phyloP scores from a whole-genome alignment of 2,888 invertebrate genomes.

The Acrobasis consociella region DNA sequence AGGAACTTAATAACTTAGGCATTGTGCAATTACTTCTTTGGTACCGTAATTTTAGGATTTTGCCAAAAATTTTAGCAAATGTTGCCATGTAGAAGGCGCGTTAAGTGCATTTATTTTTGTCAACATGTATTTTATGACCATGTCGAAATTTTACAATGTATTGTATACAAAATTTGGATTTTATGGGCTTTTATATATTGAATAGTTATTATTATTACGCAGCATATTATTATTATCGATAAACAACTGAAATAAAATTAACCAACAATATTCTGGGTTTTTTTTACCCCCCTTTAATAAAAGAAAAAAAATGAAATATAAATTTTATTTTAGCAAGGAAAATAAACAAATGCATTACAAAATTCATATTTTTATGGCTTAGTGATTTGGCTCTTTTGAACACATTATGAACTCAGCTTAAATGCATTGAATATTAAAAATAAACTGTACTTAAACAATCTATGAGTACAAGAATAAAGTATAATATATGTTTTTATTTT shows the following conservation, averaged over 20 bases:
- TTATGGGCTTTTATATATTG: slow-evolving; percentile 71
- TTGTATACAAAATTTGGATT: slow-evolving; percentile 59
- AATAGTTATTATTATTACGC: slow-evolving; percentile 61
- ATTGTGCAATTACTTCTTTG: slow-evolving; percentile 56
- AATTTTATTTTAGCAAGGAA: slow-evolving; percentile 2
- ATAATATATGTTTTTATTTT: no score
- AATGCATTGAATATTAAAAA: no score
- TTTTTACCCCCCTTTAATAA: slow-evolving; percentile 29
- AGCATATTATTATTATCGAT: slow-evolving; percentile 56
- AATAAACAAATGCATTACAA: slow-evolving; percentile 5
- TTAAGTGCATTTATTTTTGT: slow-evolving; percentile 75
- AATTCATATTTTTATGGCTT: slow-evolving; percentile 25
- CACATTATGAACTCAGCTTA: slow-evolving; percentile 34
- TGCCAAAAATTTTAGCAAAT: slow-evolving; percentile 63
- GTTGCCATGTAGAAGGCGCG: slow-evolving; percentile 71
- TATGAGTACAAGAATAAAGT: no score
- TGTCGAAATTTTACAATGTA: slow-evolving; percentile 58
- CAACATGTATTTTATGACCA: slow-evolving; percentile 54
- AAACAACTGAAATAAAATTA: slow-evolving; percentile 66
- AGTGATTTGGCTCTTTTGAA: slow-evolving; percentile 37
- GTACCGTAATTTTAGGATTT: slow-evolving; percentile 54
- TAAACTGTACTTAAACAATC: no score
- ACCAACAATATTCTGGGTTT: slow-evolving; percentile 48
- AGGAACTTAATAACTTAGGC: slow-evolving; percentile 29
- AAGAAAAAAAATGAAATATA: background rate